Percentiles rank a stretch among this genome's conserved stretches.
phyloP scores from a whole-genome alignment of 2,888 invertebrate genomes.

The Eilema caniola region DNA sequence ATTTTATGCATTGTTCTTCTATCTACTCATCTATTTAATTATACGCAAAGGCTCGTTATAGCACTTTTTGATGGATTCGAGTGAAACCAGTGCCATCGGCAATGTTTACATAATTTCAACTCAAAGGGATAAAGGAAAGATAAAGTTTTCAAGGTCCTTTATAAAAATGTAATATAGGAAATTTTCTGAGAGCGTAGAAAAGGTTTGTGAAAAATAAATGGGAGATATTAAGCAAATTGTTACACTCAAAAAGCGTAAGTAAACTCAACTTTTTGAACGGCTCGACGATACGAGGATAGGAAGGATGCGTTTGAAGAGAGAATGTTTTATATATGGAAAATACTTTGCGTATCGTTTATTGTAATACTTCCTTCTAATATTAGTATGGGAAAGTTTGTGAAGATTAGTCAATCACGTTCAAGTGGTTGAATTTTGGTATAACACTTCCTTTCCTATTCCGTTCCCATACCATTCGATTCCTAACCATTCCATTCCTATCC shows the following conservation, averaged over 20 bases:
- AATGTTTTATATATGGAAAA: neutral
- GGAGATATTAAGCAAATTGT: conserved; percentile 37
- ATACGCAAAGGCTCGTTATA: conserved; percentile 8
- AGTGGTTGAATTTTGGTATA: too few relatives aligned
- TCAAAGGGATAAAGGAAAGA: conserved; percentile 38
- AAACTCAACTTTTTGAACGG: conserved; percentile 9
- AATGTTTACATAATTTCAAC: conserved; percentile 32
- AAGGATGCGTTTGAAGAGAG: neutral
- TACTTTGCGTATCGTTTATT: too few relatives aligned
- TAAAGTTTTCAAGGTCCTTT: conserved; percentile 45
- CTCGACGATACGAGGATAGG: neutral
- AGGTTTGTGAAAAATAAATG: conserved; percentile 29
- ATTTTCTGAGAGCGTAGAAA: conserved; percentile 40
- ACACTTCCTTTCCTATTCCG: too few relatives aligned
- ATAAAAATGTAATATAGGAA: conserved; percentile 40
- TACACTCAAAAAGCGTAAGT: conserved; percentile 7
- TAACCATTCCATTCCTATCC: too few relatives aligned
- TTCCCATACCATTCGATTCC: too few relatives aligned
- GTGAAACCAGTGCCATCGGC: conserved; percentile 29
- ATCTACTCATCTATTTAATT: too few relatives aligned
- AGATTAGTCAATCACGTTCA: too few relatives aligned
- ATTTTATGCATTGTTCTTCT: too few relatives aligned
- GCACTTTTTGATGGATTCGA: conserved; percentile 26
- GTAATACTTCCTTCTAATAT: neutral
- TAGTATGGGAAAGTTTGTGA: too few relatives aligned